Conservation (phyloP, 2,888 invertebrate species). For the Heteromyza rotundicornis region DNA sequence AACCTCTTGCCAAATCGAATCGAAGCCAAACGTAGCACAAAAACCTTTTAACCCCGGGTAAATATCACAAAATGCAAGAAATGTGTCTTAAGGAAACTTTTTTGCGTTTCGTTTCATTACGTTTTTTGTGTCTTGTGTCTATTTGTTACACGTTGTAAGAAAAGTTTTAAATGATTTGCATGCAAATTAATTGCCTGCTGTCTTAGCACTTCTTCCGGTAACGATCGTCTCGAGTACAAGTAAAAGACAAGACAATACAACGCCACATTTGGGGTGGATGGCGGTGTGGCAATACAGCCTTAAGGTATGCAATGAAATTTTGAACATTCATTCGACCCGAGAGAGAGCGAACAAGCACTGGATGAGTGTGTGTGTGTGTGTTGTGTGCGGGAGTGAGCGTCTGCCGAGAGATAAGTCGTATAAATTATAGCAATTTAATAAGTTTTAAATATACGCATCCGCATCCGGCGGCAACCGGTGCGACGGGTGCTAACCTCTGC, state of each 20-base stretch:
- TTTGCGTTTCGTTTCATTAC: no score
- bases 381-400: neutral
- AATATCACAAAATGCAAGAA: no score
- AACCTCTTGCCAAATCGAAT: no score
- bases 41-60: no score
- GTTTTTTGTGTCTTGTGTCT: no score
- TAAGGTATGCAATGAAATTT: constrained; percentile 15
- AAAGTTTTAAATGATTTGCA: constrained; percentile 48
- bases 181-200: constrained; percentile 58
- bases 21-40: no score
- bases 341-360: constrained; percentile 14
- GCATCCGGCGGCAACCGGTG: constrained; percentile 21
- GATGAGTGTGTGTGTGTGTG: no score
- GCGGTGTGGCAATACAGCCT: constrained; percentile 1
- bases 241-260: neutral
- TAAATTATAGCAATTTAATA: constrained; percentile 61
- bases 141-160: no score
- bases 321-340: constrained; percentile 34
- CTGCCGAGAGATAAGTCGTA: constrained; percentile 53
- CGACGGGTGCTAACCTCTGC: neutral
- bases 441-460: constrained; percentile 58
- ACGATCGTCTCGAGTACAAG: neutral
- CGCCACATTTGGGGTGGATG: neutral
- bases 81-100: no score
- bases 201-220: constrained; percentile 39